These are phyloP conservation scores for Busseola fusca DNA, from an alignment of 2,888 invertebrate species.

Conservation along the genomic window DNA sequence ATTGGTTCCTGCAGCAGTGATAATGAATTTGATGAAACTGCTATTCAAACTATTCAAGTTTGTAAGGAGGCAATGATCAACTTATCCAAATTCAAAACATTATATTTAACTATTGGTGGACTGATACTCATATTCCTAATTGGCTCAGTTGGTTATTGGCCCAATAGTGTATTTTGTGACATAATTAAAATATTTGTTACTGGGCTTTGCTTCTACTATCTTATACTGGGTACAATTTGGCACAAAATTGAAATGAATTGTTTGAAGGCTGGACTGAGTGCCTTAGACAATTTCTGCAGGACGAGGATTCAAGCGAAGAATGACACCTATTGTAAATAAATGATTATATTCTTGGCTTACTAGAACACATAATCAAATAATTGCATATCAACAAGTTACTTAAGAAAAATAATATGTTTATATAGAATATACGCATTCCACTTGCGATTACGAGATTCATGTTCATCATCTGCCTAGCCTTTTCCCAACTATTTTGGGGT, in stretches of 20 bases:
- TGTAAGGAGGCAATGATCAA: constrained; percentile 88
- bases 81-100: constrained; percentile 84
- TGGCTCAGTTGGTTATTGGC: constrained; percentile 85
- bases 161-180: constrained; percentile 85
- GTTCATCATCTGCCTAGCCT: too few species aligned
- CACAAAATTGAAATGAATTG: constrained; percentile 94
- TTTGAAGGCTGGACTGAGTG: constrained; percentile 92
- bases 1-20: background rate
- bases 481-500: too few species aligned
- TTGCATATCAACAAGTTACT: constrained; percentile 31
- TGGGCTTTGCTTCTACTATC: constrained; percentile 90
- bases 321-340: constrained; percentile 7
- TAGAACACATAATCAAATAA: background rate
- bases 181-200: constrained; percentile 90
- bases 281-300: constrained; percentile 90
- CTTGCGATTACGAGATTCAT: constrained; percentile 16
- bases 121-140: constrained; percentile 87
- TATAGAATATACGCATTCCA: constrained; percentile 26
- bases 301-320: constrained; percentile 62
- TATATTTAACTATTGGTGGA: constrained; percentile 87
- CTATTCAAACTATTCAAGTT: constrained; percentile 89
- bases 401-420: background rate
- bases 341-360: background rate
- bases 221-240: constrained; percentile 95
- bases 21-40: constrained; percentile 71